Conservation (phyloP, 2,888 invertebrate genomes). For the Aphidoletes aphidimyza region DNA sequence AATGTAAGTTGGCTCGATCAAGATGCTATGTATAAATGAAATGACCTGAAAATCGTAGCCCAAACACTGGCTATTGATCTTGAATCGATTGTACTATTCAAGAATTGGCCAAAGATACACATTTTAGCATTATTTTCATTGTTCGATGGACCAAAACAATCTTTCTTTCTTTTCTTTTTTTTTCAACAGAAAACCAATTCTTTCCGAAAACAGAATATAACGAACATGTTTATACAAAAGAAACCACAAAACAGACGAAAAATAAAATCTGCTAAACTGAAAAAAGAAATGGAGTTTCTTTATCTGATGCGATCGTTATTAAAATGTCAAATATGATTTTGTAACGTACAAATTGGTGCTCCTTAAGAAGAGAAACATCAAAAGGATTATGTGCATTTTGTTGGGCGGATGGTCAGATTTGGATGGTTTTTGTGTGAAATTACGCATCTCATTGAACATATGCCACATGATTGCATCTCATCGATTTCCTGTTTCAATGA, state of each 20-base stretch:
- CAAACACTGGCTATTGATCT: not conserved
- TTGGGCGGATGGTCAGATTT: too few species aligned
- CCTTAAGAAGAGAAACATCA: not conserved
- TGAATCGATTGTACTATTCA: not conserved
- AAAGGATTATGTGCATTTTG: not conserved
- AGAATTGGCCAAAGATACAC: not conserved
- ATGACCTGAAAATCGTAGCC: not conserved
- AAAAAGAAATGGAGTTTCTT: not conserved
- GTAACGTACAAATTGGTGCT: not conserved
- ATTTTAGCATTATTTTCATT: conserved; percentile 7
- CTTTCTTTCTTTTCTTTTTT: too few species aligned
- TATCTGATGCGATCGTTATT: not conserved
- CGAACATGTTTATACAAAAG: not conserved
- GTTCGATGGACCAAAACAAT: conserved; percentile 22
- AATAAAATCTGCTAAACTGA: too few species aligned
- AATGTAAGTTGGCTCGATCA: conserved; percentile 1
- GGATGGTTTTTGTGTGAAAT: not conserved
- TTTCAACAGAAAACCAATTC: not conserved
- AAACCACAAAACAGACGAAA: not conserved
- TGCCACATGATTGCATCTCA: not conserved
- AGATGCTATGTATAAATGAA: not conserved
- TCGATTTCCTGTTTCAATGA: not conserved
- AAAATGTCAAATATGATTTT: conserved; percentile 11
- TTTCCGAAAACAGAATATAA: not conserved
- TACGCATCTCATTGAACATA: conserved; percentile 48